A percentile compares a stretch with the other conserved stretches of the same genome.
Conservation (phyloP, 2,113 vertebrate genomes). For the Hiodon alosoides region DNA sequence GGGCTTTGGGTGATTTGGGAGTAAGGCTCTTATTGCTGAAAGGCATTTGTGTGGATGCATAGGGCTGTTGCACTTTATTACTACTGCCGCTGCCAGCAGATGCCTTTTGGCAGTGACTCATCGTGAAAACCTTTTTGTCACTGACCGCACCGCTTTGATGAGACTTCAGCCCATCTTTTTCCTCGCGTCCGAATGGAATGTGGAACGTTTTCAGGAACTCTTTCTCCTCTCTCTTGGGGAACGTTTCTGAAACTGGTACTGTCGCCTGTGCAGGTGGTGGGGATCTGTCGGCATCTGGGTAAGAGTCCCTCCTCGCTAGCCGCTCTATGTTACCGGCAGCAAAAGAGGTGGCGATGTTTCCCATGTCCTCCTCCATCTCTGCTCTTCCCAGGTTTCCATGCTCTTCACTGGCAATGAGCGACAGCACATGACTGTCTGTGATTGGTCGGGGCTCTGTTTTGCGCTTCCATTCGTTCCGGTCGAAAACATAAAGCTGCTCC, state of each 20-base stretch:
- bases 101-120: conserved; percentile 46
- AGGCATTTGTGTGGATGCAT: conserved; percentile 22
- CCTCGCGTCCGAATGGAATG: conserved; percentile 19
- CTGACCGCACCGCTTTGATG: conserved; percentile 21
- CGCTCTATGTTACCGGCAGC: conserved; percentile 30
- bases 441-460: conserved; percentile 67
- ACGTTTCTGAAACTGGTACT: conserved; percentile 17
- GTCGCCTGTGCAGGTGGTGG: conserved; percentile 34
- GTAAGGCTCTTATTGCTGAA: conserved; percentile 33
- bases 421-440: conserved; percentile 79
- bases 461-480: conserved; percentile 86
- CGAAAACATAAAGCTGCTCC: conserved; percentile 90
- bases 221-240: conserved; percentile 37
- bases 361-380: conserved; percentile 35
- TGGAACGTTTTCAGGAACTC: conserved; percentile 23
- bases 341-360: neutral
- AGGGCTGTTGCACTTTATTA: conserved; percentile 29
- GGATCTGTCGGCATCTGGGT: conserved; percentile 50
- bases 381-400: conserved; percentile 11
- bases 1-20: conserved; percentile 42
- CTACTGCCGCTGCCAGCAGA: conserved; percentile 15
- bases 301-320: conserved; percentile 49
- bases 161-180: conserved; percentile 26
- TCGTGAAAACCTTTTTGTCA: conserved; percentile 32
- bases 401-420: conserved; percentile 68